Evolutionary conservation across 1,140 invertebrate genomes (phyloP).

Genomic region (Trachymyrmex cornetzi): DNA sequence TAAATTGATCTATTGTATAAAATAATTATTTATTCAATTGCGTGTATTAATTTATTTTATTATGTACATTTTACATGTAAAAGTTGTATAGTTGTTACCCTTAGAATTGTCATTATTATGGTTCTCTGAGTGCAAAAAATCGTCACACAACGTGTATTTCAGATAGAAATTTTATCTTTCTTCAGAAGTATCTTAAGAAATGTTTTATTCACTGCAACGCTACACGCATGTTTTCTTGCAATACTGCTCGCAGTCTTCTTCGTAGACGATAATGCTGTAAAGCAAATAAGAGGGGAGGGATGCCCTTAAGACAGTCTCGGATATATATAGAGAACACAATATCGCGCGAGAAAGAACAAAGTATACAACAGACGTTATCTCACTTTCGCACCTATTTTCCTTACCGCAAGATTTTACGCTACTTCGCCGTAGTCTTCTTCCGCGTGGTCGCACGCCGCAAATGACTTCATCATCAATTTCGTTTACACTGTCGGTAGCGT

Average conservation of each 20-base stretch:
- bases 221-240: background rate
- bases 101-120: too few species aligned
- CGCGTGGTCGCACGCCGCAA: background rate
- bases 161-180: too few species aligned
- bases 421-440: background rate
- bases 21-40: too few species aligned
- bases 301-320: slow-evolving; percentile 12
- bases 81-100: too few species aligned
- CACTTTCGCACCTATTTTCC: slow-evolving; percentile 7
- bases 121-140: background rate
- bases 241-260: slow-evolving; percentile 10
- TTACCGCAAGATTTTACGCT: slow-evolving; percentile 9
- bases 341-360: slow-evolving; percentile 33
- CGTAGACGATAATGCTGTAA: slow-evolving; percentile 20
- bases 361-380: slow-evolving; percentile 33
- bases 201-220: background rate
- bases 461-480: slow-evolving; percentile 41
- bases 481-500: slow-evolving; percentile 30
- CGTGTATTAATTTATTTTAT: too few species aligned
- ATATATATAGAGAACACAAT: slow-evolving; percentile 43
- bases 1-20: too few species aligned
- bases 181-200: too few species aligned
- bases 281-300: background rate
- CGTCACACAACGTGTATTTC: background rate
- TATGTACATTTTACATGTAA: too few species aligned